phyloP scores from a whole-genome alignment of 2,888 invertebrate genomes.

The Eupithecia abbreviata region DNA sequence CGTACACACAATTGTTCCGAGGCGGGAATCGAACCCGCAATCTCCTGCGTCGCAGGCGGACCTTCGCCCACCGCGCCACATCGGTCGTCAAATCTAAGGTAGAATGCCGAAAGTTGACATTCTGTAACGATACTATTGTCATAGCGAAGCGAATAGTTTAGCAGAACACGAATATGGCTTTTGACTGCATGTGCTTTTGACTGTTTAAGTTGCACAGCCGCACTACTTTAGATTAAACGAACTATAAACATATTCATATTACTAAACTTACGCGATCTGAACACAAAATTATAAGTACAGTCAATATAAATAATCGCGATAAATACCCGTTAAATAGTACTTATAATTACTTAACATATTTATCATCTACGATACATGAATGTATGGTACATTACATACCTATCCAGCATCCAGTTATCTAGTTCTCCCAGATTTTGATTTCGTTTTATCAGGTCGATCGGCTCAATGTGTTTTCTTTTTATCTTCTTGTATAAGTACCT shows the following conservation, averaged over 20 bases:
- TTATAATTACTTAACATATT: not conserved
- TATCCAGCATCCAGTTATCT: not conserved
- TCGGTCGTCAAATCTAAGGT: too few relatives aligned
- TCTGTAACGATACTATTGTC: not conserved
- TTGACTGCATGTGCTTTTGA: not conserved
- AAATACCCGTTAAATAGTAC: too few relatives aligned
- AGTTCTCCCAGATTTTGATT: not conserved
- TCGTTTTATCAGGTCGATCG: not conserved
- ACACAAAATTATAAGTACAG: too few relatives aligned
- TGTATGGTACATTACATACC: not conserved
- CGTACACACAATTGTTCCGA: too few relatives aligned
- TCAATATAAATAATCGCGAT: too few relatives aligned
- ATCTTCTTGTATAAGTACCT: not conserved
- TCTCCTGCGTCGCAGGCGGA: too few relatives aligned
- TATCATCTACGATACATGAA: not conserved
- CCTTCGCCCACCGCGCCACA: too few relatives aligned
- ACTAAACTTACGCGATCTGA: too few relatives aligned
- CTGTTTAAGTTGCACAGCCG: not conserved
- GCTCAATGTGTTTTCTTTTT: constrained; percentile 1
- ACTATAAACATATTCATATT: not conserved
- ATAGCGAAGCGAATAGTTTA: not conserved
- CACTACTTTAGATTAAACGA: not conserved
- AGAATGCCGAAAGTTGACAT: too few relatives aligned
- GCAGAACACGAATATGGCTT: not conserved
- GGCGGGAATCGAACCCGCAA: too few relatives aligned